phyloP scores from a whole-genome alignment of 92 coral and sea anemone species.

The Porites cylindrica region DNA sequence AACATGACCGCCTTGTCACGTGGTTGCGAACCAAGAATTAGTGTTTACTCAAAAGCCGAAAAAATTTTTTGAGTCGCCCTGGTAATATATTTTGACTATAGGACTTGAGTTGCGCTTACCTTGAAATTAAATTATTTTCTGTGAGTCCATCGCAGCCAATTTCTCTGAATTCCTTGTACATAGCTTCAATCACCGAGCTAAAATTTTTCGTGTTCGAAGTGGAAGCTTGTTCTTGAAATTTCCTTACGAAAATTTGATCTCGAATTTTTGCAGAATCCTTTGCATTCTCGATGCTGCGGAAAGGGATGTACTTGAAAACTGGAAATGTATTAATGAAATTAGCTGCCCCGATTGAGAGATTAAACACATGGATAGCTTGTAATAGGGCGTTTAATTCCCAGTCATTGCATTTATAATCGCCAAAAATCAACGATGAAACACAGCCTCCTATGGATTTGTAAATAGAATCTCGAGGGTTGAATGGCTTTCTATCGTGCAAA shows the following conservation, averaged over 20 bases:
- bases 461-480: constrained; percentile 63
- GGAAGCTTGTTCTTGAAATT: constrained; percentile 70
- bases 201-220: neutral
- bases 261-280: constrained; percentile 55
- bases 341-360: constrained; percentile 80
- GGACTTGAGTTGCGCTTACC: neutral
- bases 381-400: constrained; percentile 67
- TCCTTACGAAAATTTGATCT: constrained; percentile 75
- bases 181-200: neutral
- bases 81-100: neutral
- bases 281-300: constrained; percentile 60
- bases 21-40: too few species aligned
- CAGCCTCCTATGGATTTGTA: constrained; percentile 71
- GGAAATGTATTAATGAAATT: constrained; percentile 87
- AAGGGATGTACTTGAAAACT: constrained; percentile 71
- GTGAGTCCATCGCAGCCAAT: neutral
- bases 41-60: too few species aligned
- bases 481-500: constrained; percentile 53
- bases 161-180: constrained; percentile 2
- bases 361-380: constrained; percentile 65
- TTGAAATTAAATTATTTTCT: constrained; percentile 10
- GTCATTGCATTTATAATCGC: constrained; percentile 61
- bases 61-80: neutral
- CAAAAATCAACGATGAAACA: constrained; percentile 71
- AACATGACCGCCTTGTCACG: too few species aligned